phyloP scores from a whole-genome alignment of 2,888 invertebrate genomes.

The Nomada ferruginata region DNA sequence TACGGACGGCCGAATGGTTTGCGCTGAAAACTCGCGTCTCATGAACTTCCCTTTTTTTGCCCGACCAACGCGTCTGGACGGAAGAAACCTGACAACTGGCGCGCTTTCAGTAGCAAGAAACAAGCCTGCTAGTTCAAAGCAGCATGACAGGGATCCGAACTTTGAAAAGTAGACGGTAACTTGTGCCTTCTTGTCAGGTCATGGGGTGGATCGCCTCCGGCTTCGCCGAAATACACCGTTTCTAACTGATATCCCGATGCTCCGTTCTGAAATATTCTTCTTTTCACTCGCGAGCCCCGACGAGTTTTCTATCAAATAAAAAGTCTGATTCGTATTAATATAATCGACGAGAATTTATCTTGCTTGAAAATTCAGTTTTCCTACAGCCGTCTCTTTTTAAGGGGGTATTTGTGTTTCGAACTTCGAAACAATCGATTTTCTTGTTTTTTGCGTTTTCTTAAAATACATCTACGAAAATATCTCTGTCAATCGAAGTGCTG shows the following conservation, averaged over 20 bases:
- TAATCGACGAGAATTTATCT: constrained; percentile 2
- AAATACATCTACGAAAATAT: too few species aligned
- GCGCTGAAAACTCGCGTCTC: constrained; percentile 21
- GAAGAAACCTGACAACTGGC: constrained; percentile 19
- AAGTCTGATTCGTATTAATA: background rate
- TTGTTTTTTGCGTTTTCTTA: too few species aligned
- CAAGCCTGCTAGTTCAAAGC: constrained; percentile 3
- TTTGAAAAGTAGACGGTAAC: constrained; percentile 36
- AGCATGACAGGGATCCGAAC: constrained; percentile 19
- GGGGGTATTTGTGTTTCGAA: too few species aligned
- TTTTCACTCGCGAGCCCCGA: too few species aligned
- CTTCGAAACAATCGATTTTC: too few species aligned
- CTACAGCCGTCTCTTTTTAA: too few species aligned
- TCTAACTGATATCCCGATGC: constrained; percentile 4
- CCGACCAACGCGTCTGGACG: constrained; percentile 16
- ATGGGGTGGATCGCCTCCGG: background rate
- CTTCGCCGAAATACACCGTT: background rate
- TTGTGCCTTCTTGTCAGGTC: constrained; percentile 30
- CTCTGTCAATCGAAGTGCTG: too few species aligned
- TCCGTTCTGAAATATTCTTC: background rate
- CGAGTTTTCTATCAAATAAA: background rate
- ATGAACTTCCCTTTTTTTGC: constrained; percentile 15
- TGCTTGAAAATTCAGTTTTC: too few species aligned
- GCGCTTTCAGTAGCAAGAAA: constrained; percentile 26
- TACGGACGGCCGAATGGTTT: background rate